These are phyloP conservation scores for Microcaecilia unicolor DNA, from an alignment of 2,797 vertebrate species.

Conservation along the genomic window DNA sequence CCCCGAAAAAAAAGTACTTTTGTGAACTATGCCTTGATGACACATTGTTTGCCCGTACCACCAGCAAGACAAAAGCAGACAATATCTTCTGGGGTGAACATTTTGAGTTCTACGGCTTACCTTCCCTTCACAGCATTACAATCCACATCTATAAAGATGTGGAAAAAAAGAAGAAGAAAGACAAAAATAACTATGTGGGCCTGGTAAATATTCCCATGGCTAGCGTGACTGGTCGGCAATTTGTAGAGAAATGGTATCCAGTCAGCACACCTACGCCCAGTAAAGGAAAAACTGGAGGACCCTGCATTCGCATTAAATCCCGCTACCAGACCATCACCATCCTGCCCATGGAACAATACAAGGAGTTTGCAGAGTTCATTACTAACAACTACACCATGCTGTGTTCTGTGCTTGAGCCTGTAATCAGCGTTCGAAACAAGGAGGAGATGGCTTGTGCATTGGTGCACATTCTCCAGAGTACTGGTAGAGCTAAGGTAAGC, in stretches of 20 bases:
- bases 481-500: slow-evolving; percentile 84
- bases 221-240: slow-evolving; percentile 76
- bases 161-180: slow-evolving; percentile 94
- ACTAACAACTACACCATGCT: slow-evolving; percentile 85
- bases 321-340: slow-evolving; percentile 88
- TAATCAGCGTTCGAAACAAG: slow-evolving; percentile 91
- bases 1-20: slow-evolving; percentile 91
- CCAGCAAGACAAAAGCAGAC: slow-evolving; percentile 84
- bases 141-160: slow-evolving; percentile 89
- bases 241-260: slow-evolving; percentile 93
- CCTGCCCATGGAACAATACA: slow-evolving; percentile 95
- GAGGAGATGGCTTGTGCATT: slow-evolving; percentile 92
- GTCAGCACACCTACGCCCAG: slow-evolving; percentile 83
- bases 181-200: slow-evolving; percentile 93
- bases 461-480: slow-evolving; percentile 94
- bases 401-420: slow-evolving; percentile 87
- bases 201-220: slow-evolving; percentile 84
- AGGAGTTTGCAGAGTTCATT: slow-evolving; percentile 92
- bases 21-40: slow-evolving; percentile 96
- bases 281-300: slow-evolving; percentile 79
- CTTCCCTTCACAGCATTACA: slow-evolving; percentile 72
- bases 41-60: slow-evolving; percentile 86
- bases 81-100: slow-evolving; percentile 95
- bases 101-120: slow-evolving; percentile 82
- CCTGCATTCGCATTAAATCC: slow-evolving; percentile 87